phyloP scores from a whole-genome alignment of 2,113 vertebrate species.

The Pristiophorus japonicus region DNA sequence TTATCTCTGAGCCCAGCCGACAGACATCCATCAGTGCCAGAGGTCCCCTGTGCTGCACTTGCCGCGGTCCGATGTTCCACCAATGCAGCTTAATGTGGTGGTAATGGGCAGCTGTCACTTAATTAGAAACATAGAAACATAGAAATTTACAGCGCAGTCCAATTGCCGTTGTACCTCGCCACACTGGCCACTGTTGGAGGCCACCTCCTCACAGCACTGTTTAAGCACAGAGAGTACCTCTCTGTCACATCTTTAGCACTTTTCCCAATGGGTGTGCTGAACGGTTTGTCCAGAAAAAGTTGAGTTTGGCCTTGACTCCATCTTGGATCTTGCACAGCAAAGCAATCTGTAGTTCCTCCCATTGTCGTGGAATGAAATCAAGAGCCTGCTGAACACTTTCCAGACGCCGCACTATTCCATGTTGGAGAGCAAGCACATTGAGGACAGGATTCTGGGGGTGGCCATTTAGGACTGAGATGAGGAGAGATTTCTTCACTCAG shows the following conservation, averaged over 20 bases:
- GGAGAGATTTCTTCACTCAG: too few relatives aligned
- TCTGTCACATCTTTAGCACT: not conserved
- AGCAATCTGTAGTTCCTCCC: not conserved
- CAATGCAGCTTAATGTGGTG: not conserved
- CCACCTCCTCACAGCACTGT: not conserved
- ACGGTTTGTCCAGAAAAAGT: not conserved
- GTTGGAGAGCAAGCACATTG: not conserved
- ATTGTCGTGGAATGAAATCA: too few relatives aligned
- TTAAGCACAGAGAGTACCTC: not conserved
- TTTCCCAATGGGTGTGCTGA: not conserved
- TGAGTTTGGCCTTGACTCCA: not conserved
- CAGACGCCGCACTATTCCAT: not conserved
- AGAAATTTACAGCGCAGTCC: too few relatives aligned
- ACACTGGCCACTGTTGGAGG: not conserved
- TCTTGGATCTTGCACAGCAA: not conserved
- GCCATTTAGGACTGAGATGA: too few relatives aligned
- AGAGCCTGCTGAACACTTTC: not conserved
- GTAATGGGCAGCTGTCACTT: not conserved
- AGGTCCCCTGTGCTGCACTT: too few relatives aligned
- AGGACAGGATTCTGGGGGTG: not conserved
- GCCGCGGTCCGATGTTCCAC: not conserved
- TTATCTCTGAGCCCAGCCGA: too few relatives aligned
- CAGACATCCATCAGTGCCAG: not conserved
- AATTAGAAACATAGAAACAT: too few relatives aligned
- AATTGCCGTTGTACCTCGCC: not conserved